Base-by-base conservation (phyloP, 2,888 invertebrate species). In the Tanytarsus gracilentus region DNA sequence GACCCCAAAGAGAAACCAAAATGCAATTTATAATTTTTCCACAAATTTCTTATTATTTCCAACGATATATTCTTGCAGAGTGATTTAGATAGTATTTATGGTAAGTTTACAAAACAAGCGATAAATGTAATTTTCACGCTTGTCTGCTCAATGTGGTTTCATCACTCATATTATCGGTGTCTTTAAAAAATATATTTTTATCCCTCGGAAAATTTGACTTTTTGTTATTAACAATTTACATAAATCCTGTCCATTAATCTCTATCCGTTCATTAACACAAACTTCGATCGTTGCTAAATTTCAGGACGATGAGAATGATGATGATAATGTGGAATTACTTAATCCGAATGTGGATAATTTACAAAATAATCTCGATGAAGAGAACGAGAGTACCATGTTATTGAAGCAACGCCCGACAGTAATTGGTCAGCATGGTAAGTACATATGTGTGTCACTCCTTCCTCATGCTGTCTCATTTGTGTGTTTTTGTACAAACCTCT, bases 331-430 rank as follows among this genome's bases (percentile, higher is more conserved):
- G 62, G 72, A 72, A 63, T 65, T 69, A 25, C 18, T 40, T 25
- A 40, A 39, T 29, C 40, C 61, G 33, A 40, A n/a, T 6, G 52
- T 36, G 1, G 36, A 26, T 9, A 39, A 40, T 40, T 14, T 49
- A 25, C n/a, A 25, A 69, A 69, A 69, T 69, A 14, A 26, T 11
- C 39, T 29, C 2, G 70, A 65, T 49, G 74, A 74, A 69, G 74
- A 74, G 71, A 73, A 72, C 72, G 74, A 74, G 71, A 73, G 73
- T 70, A 71, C 74, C 66, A 70, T 74, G 70, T 70, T 74, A 68
- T 69, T 74, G 68, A 72, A 73, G 67, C 72, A 72, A 52, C 61
- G 53, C 9, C 56, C 33, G 29, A 33, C 29, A 36, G n/a, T n/a
- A n/a, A n/a, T n/a, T 30, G 51, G 55, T 44, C 49, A 63, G 30